A percentile compares a stretch with the other conserved stretches of the same genome.
Evolutionary conservation across 2,797 vertebrate species (phyloP).

Genomic region (Sebastes aleutianus): DNA sequence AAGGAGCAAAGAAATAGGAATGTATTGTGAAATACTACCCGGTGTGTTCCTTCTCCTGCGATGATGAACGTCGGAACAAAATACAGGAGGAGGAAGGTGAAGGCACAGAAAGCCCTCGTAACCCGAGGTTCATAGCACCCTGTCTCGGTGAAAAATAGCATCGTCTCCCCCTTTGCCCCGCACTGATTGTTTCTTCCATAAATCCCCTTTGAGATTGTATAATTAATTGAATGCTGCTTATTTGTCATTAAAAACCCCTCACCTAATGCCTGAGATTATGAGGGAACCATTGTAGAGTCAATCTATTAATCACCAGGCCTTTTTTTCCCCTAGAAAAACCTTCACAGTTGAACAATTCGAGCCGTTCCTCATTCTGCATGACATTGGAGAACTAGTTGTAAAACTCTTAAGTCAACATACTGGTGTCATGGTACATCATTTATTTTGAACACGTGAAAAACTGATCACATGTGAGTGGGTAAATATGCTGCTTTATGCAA

Average conservation of each 20-base stretch:
- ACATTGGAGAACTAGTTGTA: slow-evolving; percentile 48
- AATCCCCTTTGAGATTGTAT: slow-evolving; percentile 79
- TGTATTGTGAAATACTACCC: slow-evolving; percentile 58
- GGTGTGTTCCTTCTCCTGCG: slow-evolving; percentile 16
- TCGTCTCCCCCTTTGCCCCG: slow-evolving; percentile 60
- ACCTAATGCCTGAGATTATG: slow-evolving; percentile 76
- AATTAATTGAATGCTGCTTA: slow-evolving; percentile 81
- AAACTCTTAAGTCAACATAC: slow-evolving; percentile 25
- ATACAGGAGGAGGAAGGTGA: slow-evolving; percentile 52
- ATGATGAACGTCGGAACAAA: slow-evolving; percentile 54
- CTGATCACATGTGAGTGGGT: no score
- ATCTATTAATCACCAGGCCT: slow-evolving; percentile 76
- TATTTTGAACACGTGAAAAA: not conserved
- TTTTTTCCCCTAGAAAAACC: slow-evolving; percentile 55
- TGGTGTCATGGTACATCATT: not conserved
- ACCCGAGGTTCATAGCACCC: slow-evolving; percentile 62
- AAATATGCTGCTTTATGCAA: no score
- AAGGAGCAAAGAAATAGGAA: slow-evolving; percentile 37
- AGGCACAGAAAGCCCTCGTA: slow-evolving; percentile 47
- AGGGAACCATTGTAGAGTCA: slow-evolving; percentile 69
- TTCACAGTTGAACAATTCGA: slow-evolving; percentile 74
- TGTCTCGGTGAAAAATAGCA: slow-evolving; percentile 77
- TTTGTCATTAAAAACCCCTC: slow-evolving; percentile 75
- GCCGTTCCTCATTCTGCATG: slow-evolving; percentile 48
- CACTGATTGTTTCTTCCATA: slow-evolving; percentile 77